A percentile compares a stretch with the other conserved stretches of the same genome.
phyloP scores from a whole-genome alignment of 2,888 invertebrate species.

The Agonopterix heracliana region DNA sequence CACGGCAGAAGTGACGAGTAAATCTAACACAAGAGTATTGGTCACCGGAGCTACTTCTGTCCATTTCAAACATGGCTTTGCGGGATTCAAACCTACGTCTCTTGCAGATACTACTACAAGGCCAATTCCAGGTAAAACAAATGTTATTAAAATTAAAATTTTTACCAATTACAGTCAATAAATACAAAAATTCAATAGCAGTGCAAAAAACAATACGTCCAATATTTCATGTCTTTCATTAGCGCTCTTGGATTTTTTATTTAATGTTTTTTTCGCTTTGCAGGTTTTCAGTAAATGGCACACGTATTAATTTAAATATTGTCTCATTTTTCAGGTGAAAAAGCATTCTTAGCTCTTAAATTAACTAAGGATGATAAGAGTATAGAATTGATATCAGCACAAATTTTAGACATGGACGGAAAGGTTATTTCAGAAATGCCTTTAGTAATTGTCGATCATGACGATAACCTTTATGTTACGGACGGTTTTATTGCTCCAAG shows the following conservation, averaged over 20 bases:
- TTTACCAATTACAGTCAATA: neutral
- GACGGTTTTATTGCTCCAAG: constrained; percentile 27
- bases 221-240: too few species aligned
- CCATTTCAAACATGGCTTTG: constrained; percentile 42
- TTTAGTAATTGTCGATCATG: constrained; percentile 22
- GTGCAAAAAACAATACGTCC: neutral
- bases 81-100: constrained; percentile 24
- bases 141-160: neutral
- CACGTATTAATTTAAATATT: neutral
- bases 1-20: constrained; percentile 26
- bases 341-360: constrained; percentile 33
- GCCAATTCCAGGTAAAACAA: constrained; percentile 34
- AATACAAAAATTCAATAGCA: too few species aligned
- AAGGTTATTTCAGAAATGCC: constrained; percentile 23
- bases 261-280: too few species aligned
- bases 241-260: too few species aligned
- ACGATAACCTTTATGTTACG: constrained; percentile 34
- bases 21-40: constrained; percentile 20
- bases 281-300: neutral
- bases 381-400: constrained; percentile 24
- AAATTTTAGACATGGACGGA: constrained; percentile 28
- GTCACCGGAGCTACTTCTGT: constrained; percentile 31
- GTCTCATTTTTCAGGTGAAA: constrained; percentile 27
- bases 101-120: constrained; percentile 31
- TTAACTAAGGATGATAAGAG: constrained; percentile 23